Conservation (phyloP, 23 tunicate genomes). For the Ciona savignyi region DNA sequence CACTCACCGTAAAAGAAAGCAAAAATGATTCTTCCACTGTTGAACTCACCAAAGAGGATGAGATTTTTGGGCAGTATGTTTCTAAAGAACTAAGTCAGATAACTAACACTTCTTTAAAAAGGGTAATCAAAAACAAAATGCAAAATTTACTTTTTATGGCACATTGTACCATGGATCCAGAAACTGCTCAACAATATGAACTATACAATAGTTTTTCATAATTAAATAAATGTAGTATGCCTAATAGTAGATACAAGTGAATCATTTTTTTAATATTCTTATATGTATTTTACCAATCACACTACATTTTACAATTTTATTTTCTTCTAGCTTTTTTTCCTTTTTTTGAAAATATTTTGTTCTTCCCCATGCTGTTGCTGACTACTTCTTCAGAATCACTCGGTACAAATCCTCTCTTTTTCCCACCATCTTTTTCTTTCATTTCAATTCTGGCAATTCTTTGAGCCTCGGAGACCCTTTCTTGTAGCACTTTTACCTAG, state of each 20-base stretch:
- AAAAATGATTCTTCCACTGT: too few relatives aligned
- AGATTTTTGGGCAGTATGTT: neutral
- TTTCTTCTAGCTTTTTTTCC: neutral
- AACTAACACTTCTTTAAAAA: neutral
- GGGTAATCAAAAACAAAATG: neutral
- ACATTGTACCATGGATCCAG: neutral
- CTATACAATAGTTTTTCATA: neutral
- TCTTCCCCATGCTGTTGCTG: neutral
- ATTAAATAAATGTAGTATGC: too few relatives aligned
- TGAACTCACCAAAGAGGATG: too few relatives aligned
- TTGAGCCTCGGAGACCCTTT: slow-evolving; percentile 83
- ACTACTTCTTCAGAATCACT: slow-evolving; percentile 51
- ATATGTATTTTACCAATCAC: too few relatives aligned
- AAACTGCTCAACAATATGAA: neutral
- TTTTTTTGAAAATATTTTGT: neutral
- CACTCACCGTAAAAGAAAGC: too few relatives aligned
- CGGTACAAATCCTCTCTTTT: slow-evolving; percentile 21
- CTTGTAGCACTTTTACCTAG: slow-evolving; percentile 82
- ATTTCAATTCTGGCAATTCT: slow-evolving; percentile 68
- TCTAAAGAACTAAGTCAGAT: neutral
- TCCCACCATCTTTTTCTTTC: slow-evolving; percentile 47
- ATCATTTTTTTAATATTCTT: neutral
- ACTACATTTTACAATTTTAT: too few relatives aligned
- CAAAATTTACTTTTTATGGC: neutral
- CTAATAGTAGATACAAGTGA: too few relatives aligned